Evolutionary conservation across 2,113 vertebrate species (phyloP), one percentile per base, ranked within the genome.

Genomic region (Hippocampus mohnikei): DNA sequence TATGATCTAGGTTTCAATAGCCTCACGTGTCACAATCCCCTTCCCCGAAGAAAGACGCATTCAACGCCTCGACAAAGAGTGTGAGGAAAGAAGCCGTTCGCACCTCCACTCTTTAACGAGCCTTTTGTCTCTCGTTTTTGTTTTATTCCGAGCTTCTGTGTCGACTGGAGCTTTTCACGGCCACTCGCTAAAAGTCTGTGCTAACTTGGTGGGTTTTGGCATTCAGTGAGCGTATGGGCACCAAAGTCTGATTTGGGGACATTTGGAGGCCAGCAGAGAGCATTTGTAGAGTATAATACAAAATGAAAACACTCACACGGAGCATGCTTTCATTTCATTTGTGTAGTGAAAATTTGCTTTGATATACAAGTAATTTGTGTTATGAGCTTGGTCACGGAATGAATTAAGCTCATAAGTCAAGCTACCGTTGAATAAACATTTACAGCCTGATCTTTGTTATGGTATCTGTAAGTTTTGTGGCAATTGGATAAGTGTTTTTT

Each of bases 21-120:
- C 3, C 46, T 15, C 46, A 18, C 46, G 4, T 48, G 46, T 15
- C 15, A 15, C 15, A 48, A 25, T 25, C 23, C 11, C 23, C 11
- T 25, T 56, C 55, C 55, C 9, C 23, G n/a, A 56, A 25, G 65
- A 63, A 81, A 76, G 78, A 60, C 59, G 33, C 44, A n/a, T 46
- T 72, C 73, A 53, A n/a, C 20, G 41, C 7, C 64, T 77, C 41
- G 55, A 81, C 81, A 81, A 77, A 82, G 20, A 59, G 72, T 18
- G 62, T 0, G 25, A 67, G 72, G 72, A 76, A 75, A 74, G 74
- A 70, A 42, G 64, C 52, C 69, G 41, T 81, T 85, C 70, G 72
- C 85, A 77, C 83, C 75, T 80, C 72, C 53, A 71, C 84, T 78
- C 69, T 56, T 65, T 59, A 25, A 8, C 37, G 8, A 65, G 41